phyloP scores from a whole-genome alignment of 2,113 vertebrate genomes.

The Rhadina sibilatrix region DNA sequence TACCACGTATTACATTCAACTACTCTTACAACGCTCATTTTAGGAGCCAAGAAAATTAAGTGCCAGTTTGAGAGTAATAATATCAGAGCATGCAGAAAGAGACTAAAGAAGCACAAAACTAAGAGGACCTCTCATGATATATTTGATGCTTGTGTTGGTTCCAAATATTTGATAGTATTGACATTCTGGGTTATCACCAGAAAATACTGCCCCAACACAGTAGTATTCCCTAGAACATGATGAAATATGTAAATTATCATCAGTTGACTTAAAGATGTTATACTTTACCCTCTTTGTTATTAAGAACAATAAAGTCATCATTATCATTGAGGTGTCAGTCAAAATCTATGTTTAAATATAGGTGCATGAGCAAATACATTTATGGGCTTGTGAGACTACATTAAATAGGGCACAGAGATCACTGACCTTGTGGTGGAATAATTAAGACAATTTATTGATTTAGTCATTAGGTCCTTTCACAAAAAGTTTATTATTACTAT shows the following conservation, averaged over 20 bases:
- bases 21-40: constrained; percentile 75
- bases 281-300: not conserved
- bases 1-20: constrained; percentile 73
- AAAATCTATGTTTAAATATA: not conserved
- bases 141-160: not conserved
- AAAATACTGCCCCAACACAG: not conserved
- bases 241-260: not conserved
- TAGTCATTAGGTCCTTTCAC: not conserved
- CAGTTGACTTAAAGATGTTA: not conserved
- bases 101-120: not conserved
- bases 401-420: not conserved
- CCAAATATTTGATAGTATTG: not conserved
- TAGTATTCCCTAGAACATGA: not conserved
- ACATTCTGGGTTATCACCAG: not conserved
- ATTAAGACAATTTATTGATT: not conserved
- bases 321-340: not conserved
- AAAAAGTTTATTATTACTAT: not conserved
- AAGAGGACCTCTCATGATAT: not conserved
- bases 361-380: not conserved
- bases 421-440: not conserved
- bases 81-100: not conserved
- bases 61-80: constrained; percentile 67
- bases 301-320: not conserved
- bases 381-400: not conserved
- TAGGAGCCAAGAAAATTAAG: constrained; percentile 73